Evolutionary conservation across 2,888 invertebrate genomes (phyloP).

Genomic region (Caenorhabditis zanzibari): DNA sequence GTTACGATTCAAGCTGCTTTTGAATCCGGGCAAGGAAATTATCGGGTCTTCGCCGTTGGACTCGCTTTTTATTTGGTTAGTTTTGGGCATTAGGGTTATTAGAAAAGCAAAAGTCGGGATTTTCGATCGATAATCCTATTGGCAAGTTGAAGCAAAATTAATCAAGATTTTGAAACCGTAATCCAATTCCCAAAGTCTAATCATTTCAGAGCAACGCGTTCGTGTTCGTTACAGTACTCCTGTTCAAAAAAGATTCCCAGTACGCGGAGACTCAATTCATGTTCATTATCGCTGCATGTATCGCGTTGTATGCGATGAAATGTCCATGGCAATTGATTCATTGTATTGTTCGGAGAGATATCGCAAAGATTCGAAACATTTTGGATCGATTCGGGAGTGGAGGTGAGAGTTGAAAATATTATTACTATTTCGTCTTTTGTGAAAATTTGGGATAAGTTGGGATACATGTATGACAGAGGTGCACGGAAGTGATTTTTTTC

Average conservation of each 20-base stretch:
- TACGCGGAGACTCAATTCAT: conserved; percentile 30
- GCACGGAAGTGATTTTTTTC: no score
- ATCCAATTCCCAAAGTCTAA: not conserved
- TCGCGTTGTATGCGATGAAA: not conserved
- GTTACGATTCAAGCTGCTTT: conserved; percentile 20
- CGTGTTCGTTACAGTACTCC: conserved; percentile 20
- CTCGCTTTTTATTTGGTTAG: conserved; percentile 31
- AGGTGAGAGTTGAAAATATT: not conserved
- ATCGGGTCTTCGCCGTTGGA: conserved; percentile 14
- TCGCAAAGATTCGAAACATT: conserved; percentile 5
- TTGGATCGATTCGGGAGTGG: not conserved
- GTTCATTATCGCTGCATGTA: conserved; percentile 10
- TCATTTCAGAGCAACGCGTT: conserved; percentile 17
- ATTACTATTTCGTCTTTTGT: not conserved
- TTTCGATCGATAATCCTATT: no score
- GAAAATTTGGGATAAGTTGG: no score
- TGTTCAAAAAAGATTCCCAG: conserved; percentile 17
- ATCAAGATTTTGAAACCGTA: no score
- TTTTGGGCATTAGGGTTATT: no score
- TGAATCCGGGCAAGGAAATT: conserved; percentile 27
- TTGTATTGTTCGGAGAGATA: conserved; percentile 8
- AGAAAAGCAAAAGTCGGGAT: no score
- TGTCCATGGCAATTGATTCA: conserved; percentile 18
- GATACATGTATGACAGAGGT: no score
- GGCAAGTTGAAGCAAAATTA: no score